These are phyloP conservation scores for Hypotaenidia okinawae DNA, from an alignment of 2,797 vertebrate species.

Conservation along the genomic window DNA sequence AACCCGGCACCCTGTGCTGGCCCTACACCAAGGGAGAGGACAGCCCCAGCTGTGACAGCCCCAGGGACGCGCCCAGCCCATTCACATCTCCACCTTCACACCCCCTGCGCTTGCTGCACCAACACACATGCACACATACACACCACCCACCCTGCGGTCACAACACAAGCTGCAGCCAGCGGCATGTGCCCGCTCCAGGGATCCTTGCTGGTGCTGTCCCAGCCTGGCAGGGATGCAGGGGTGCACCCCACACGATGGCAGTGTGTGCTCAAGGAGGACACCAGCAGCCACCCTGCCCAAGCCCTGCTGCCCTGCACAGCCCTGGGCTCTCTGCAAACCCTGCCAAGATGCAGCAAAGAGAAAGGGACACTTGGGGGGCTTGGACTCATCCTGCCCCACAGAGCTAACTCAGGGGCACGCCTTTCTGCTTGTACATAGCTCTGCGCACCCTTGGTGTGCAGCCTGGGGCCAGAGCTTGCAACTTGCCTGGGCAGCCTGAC, in stretches of 20 bases:
- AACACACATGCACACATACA: fast-evolving
- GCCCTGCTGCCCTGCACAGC: fast-evolving
- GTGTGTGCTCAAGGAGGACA: neutral
- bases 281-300: neutral
- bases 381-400: neutral
- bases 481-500: neutral
- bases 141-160: neutral
- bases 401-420: fast-evolving
- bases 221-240: fast-evolving
- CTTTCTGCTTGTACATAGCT: neutral
- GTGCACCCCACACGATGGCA: neutral
- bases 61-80: no score
- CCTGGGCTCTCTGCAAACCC: neutral
- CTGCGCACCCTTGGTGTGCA: neutral
- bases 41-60: neutral
- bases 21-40: neutral
- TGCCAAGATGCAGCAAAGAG: neutral
- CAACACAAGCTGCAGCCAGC: neutral
- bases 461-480: fast-evolving
- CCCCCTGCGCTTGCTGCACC: neutral
- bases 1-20: neutral
- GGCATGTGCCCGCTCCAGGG: fast-evolving
- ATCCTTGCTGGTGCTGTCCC: neutral
- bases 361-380: neutral
- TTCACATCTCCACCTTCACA: neutral